Evolutionary conservation across 2,797 vertebrate genomes (phyloP), one percentile per base, ranked within the genome.

Genomic region (Microtus agrestis): DNA sequence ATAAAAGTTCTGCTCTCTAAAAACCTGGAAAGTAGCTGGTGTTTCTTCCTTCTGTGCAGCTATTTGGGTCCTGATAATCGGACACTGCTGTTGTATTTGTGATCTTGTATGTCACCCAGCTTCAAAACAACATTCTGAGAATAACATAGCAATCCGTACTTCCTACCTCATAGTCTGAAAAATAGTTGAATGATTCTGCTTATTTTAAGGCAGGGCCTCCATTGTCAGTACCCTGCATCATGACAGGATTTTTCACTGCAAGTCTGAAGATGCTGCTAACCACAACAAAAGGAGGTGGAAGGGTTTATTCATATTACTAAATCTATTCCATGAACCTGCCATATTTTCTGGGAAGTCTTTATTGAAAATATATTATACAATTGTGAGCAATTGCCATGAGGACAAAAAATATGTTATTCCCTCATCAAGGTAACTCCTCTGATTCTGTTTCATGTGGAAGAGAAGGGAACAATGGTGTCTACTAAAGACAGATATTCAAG

Each of bases 171-270:
- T 67, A 27, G 10, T 29, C 56, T 6, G 71, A 43, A 5, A n/a
- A n/a, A 40, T 63, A 14, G 1, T 88, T 96, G 34, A 12, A 71
- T 94, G 34, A 81, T 63, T 93, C 40, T 97, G 15, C 54, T 93
- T 93, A 31, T 59, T 34, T 73, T 65, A 85, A 86, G 2, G 19
- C 12, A 46, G 19, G 27, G 37, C 76, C 74, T 96, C 46, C 48
- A 93, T 94, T 79, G 29, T 13, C 78, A 90, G 73, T 80, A 25
- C 9, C 40, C 63, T 80, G 37, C 14, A 29, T 63, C 31, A 87
- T 96, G 40, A 6, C 81, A 91, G 54, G 37, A 85, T 86, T 90
- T 90, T 95, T 95, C 29, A 87, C 90, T 96, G 88, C 78, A 94
- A n/a, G 46, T 4, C 31, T 93, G 71, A 94, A 31, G 27, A 86